Evolutionary conservation across 1,140 invertebrate species (phyloP).

Genomic region (Pygmarrhopalites habei): DNA sequence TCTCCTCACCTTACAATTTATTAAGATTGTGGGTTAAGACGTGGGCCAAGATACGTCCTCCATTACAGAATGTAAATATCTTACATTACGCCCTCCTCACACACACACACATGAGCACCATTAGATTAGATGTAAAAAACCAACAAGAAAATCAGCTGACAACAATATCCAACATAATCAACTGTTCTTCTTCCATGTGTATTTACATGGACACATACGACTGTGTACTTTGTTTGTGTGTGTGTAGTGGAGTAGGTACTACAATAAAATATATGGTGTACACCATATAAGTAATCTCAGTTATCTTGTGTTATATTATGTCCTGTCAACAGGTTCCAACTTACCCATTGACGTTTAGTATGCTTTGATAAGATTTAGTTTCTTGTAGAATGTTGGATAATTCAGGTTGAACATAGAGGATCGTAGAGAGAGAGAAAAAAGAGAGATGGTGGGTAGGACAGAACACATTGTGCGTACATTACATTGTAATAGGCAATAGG

Average conservation of each 20-base stretch:
- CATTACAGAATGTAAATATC: no score
- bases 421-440: background rate
- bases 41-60: background rate
- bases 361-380: constrained; percentile 8
- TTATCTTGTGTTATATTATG: background rate
- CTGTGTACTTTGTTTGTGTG: background rate
- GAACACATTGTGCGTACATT: background rate
- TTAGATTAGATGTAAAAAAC: no score
- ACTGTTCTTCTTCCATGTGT: background rate
- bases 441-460: background rate
- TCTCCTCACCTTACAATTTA: no score
- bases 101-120: no score
- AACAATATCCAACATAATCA: background rate
- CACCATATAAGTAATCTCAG: no score
- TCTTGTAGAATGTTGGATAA: constrained; percentile 13
- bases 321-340: background rate
- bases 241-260: background rate
- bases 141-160: no score
- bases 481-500: background rate
- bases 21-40: background rate
- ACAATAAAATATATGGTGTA: background rate
- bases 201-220: background rate
- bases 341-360: constrained; percentile 8
- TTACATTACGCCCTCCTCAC: no score
- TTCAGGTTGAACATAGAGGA: background rate